Conservation (phyloP, 2,797 vertebrate genomes). For the Champsocephalus esox region DNA sequence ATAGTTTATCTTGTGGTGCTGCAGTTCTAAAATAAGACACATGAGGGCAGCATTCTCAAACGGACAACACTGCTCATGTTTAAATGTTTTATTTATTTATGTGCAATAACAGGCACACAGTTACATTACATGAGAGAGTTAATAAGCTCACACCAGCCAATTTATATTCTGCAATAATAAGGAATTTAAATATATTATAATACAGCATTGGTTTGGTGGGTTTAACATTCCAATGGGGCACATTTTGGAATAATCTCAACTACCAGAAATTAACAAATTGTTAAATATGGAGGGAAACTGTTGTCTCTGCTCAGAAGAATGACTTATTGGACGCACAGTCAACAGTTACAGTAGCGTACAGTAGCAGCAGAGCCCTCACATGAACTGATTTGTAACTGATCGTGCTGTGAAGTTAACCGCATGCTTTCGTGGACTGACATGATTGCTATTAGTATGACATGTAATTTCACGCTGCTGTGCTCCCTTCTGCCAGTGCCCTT, state of each 20-base stretch:
- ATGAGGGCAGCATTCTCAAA: conserved; percentile 72
- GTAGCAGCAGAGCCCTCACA: conserved; percentile 1
- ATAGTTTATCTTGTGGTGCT: not conserved
- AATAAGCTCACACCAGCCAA: not conserved
- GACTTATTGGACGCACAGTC: not conserved
- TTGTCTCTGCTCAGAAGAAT: not conserved
- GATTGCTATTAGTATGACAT: conserved; percentile 36
- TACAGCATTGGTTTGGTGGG: not conserved
- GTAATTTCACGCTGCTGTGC: conserved; percentile 61
- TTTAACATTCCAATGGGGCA: not conserved
- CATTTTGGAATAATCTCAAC: not conserved
- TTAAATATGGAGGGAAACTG: not conserved
- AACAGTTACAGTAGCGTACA: not conserved
- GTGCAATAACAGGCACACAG: not conserved
- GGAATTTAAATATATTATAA: not conserved
- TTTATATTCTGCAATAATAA: not conserved
- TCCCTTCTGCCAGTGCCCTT: conserved; percentile 43
- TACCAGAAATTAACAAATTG: not conserved
- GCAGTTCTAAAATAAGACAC: conserved; percentile 52
- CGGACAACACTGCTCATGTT: not conserved
- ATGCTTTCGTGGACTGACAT: conserved; percentile 20
- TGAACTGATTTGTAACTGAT: conserved; percentile 40
- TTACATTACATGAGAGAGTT: not conserved
- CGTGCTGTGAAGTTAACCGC: conserved; percentile 27
- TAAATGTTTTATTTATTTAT: not conserved